Evolutionary conservation across 1,140 invertebrate genomes (phyloP), one percentile per base, ranked within the genome.

Genomic region (Cotesia typhae): DNA sequence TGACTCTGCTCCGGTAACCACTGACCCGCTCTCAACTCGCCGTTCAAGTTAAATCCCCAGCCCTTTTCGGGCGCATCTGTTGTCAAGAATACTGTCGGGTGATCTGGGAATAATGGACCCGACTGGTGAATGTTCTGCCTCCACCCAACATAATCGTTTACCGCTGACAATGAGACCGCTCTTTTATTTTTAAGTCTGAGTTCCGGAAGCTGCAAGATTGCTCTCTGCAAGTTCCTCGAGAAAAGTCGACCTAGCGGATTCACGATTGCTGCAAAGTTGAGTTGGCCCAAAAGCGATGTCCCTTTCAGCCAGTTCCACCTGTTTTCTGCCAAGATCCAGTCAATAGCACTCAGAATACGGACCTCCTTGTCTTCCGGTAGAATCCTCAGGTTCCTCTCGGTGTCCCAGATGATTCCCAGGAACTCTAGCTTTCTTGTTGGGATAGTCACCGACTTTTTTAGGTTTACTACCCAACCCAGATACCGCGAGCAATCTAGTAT

Each of bases 401-500:
- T 74, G 36, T 28, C 28, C 28, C 28, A 28, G 28, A 28, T 28
- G 28, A 28, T 28, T 28, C 28, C 28, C 28, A 28, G 17, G 41
- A 67, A 74, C 9, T 71, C 73, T 14, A 71, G 17, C 36, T 36
- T 52, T 41, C 55, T 12, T 36, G 63, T 67, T 9, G 69, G 69
- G 5, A 7, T 37, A 5, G 51, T 61, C 10, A 71, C 28, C 12
- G 69, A 68, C 57, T 74, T 74, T 41, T 61, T 1, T 7, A 53
- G 12, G 37, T 74, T 74, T 10, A 71, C 37, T 7, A 74, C 4
- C 73, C 73, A 74, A 10, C 73, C 73, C 41, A 71, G 47, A n/a
- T 10, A 38, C 3, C 12, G 41, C 2, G 71, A 47, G n/a, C 12
- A 61, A 1, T 71, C 14, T 36, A 74, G 10, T 67, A 63, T 37